Percentiles rank a stretch among this genome's conserved stretches.
These are phyloP conservation scores for Aporrectodea caliginosa DNA, from an alignment of 1,140 invertebrate species.

Conservation along the genomic window DNA sequence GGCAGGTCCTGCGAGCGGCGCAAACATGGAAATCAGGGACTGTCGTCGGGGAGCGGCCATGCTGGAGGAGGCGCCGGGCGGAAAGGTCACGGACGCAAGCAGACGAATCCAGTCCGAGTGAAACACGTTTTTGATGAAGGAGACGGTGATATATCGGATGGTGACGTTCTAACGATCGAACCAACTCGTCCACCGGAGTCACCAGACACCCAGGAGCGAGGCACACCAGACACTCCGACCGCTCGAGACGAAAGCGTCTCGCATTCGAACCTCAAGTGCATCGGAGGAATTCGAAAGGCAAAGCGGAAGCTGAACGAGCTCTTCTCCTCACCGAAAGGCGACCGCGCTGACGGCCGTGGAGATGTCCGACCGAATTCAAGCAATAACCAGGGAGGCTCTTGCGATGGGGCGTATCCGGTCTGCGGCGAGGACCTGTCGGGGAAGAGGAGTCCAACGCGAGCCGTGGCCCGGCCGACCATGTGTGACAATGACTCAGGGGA, in stretches of 20 bases:
- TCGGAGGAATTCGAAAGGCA: not conserved
- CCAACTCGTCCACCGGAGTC: conserved; percentile 18
- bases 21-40: not conserved
- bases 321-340: not conserved
- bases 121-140: conserved; percentile 27
- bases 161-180: conserved; percentile 21
- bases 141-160: conserved; percentile 11
- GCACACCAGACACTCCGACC: not conserved
- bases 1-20: not conserved
- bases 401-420: not conserved
- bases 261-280: not conserved
- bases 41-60: too few relatives aligned
- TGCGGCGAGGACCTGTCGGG: not conserved
- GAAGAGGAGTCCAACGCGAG: not conserved
- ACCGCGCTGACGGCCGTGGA: not conserved
- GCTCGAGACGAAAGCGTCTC: not conserved
- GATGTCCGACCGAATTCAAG: not conserved
- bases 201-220: not conserved
- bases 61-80: not conserved
- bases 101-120: conserved; percentile 27
- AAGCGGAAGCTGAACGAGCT: conserved; percentile 4
- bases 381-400: not conserved
- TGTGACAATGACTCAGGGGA: not conserved
- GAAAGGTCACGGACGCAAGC: conserved; percentile 26
- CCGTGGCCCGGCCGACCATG: not conserved